phyloP scores from a whole-genome alignment of 1,140 invertebrate species.

The Sitophilus oryzae region DNA sequence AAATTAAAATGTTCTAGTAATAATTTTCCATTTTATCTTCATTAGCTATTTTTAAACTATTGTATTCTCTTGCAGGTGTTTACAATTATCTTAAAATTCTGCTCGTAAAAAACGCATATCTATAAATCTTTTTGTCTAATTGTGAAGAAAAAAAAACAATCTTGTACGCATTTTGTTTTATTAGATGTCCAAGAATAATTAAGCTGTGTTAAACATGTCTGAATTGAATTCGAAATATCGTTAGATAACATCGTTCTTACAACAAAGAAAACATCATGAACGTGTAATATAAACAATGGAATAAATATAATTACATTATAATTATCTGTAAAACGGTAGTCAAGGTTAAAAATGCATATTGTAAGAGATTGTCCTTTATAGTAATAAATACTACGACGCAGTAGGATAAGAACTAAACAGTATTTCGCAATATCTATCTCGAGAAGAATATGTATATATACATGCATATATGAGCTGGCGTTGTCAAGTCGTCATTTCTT shows the following conservation, averaged over 20 bases:
- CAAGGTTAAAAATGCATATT: slow-evolving; percentile 32
- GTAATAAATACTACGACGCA: slow-evolving; percentile 19
- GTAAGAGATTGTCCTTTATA: slow-evolving; percentile 18
- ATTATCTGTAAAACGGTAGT: slow-evolving; percentile 32
- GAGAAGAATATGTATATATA: slow-evolving; percentile 6
- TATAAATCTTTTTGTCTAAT: no score
- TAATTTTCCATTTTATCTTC: no score
- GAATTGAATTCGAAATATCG: slow-evolving; percentile 1
- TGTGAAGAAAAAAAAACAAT: no score
- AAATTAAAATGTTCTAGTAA: no score
- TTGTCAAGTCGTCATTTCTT: no score
- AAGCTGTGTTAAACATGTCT: background rate
- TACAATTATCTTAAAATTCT: no score
- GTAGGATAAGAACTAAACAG: slow-evolving; percentile 16
- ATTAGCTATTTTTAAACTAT: no score
- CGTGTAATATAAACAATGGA: slow-evolving; percentile 27
- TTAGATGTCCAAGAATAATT: background rate
- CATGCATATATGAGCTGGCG: no score
- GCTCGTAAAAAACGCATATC: no score
- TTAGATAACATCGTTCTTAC: slow-evolving; percentile 21
- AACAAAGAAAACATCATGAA: slow-evolving; percentile 29
- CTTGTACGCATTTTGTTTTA: no score
- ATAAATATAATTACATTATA: slow-evolving; percentile 31
- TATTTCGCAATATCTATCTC: slow-evolving; percentile 11
- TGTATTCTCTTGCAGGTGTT: no score